A percentile compares a stretch with the other conserved stretches of the same genome.
Evolutionary conservation across 2,113 vertebrate genomes (phyloP).

Genomic region (Zingel zingel): DNA sequence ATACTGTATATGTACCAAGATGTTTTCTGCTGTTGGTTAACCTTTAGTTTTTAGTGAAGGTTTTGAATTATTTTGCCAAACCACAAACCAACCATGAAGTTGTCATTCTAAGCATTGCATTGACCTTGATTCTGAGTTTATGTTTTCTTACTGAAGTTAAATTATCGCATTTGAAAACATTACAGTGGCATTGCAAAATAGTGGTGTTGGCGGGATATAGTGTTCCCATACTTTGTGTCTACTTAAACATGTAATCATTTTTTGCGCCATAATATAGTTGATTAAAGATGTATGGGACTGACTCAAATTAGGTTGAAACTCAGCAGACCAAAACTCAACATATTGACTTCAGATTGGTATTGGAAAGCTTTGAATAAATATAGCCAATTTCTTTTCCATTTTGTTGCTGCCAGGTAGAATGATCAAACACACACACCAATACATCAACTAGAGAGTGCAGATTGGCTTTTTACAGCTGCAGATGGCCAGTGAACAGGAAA

Average conservation of each 20-base stretch:
- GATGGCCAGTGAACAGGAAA: not conserved
- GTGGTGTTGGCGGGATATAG: not conserved
- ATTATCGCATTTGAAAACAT: conserved; percentile 11
- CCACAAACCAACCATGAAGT: conserved; percentile 15
- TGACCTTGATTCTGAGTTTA: not conserved
- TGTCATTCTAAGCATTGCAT: conserved; percentile 25
- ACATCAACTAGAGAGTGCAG: not conserved
- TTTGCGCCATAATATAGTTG: not conserved
- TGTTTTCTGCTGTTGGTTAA: conserved; percentile 24
- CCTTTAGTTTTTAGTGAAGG: conserved; percentile 11
- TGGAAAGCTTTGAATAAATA: not conserved
- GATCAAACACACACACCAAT: not conserved
- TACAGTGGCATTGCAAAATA: not conserved
- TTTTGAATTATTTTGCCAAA: conserved; percentile 17
- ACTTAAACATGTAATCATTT: conserved; percentile 1
- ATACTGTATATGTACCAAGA: not conserved
- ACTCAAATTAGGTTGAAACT: not conserved
- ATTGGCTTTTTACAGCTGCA: conserved; percentile 1
- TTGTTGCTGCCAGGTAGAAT: not conserved
- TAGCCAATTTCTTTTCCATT: not conserved
- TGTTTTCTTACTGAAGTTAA: not conserved
- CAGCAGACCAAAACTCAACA: not conserved
- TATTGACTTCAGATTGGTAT: not conserved
- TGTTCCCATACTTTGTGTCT: not conserved
- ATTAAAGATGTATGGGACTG: not conserved